Evolutionary conservation across 2,113 vertebrate species (phyloP), one percentile per base, ranked within the genome.

Genomic region (Sturnus vulgaris): DNA sequence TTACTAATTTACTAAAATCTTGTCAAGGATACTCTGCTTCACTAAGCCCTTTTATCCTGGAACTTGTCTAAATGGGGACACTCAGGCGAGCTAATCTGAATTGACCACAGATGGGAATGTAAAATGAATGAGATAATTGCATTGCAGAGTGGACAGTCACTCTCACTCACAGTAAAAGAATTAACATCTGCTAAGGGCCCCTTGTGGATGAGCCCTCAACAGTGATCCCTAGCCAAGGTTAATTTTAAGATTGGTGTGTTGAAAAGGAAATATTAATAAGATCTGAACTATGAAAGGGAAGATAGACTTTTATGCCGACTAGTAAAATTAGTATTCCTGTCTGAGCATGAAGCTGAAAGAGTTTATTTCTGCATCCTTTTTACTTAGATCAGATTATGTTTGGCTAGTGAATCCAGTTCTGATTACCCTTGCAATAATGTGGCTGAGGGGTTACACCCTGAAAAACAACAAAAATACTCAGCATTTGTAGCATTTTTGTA

Each of bases 21-120:
- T 86, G 92, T 97, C 88, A 92, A 93, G 88, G 88, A 90, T 75
- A 94, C 90, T 92, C 79, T 93, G 95, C 92, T 94, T 90, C 95
- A 97, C 61, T 97, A 96, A 93, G 56, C 81, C n/a, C 65, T 96
- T 97, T 96, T 96, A 86, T 93, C 40, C 85, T 86, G 82, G 72
- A 93, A 52, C 64, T 92, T 92, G 92, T 88, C 91, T 94, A 97
- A 97, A 97, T 97, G 95, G 86, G 94, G 83, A 97, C 96, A 81
- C 60, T 94, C 96, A 95, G 94, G 94, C 95, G 76, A 95, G 95
- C 64, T 97, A 96, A 97, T 95, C 92, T 93, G 94, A 95, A 95
- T 92, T 93, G 96, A 95, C 86, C 94, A 90, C 88, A 96, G 88
- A 95, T 92, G 91, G 92, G 88, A 94, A 94, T 40, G 73, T 66